Evolutionary conservation across 2,113 vertebrate genomes (phyloP), one percentile per base, ranked within the genome.

Genomic region (Ancistrus triradiatus): DNA sequence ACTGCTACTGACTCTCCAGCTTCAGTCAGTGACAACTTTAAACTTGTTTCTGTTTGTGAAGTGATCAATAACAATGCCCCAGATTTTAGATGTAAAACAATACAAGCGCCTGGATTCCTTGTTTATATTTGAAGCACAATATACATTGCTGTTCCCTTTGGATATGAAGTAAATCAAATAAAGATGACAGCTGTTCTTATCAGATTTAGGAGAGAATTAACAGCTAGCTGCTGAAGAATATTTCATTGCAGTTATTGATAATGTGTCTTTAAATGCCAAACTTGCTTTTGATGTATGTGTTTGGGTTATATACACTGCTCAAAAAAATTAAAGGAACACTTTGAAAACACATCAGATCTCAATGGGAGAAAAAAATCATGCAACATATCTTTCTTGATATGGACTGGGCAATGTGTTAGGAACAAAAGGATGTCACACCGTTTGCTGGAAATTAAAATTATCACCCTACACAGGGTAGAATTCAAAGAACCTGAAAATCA

Each of bases 61-160:
- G 14, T 46, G 10, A 56, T 65, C 63, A 24, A 64, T 64, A 18
- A 44, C 5, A 42, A 14, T 55, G 62, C 25, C 50, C 18, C 51
- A 31, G 7, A 46, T 37, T 47, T 28, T 33, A 56, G 42, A 55
- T 14, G 42, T 15, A 57, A 6, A 40, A 56, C 35, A 56, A 27
- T 18, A 22, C 42, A 33, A 25, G 51, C 27, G 0, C 42, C 40
- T 33, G 40, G 9, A 27, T 22, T n/a, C 17, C 27, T 44, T 33
- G 35, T 46, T 28, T 35, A 17, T 64, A 55, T 46, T 37, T 56
- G 50, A 40, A 56, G 50, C 6, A 15, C 19, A 56, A 25, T n/a
- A 3, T 13, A 9, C 15, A 37, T 24, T 13, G 21, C 51, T 19
- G 42, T 47, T 38, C 43, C 37, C 52, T 25, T 38, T 40, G 52